Evolutionary conservation across 1,140 invertebrate species (phyloP).

Genomic region (Triops cancriformis): DNA sequence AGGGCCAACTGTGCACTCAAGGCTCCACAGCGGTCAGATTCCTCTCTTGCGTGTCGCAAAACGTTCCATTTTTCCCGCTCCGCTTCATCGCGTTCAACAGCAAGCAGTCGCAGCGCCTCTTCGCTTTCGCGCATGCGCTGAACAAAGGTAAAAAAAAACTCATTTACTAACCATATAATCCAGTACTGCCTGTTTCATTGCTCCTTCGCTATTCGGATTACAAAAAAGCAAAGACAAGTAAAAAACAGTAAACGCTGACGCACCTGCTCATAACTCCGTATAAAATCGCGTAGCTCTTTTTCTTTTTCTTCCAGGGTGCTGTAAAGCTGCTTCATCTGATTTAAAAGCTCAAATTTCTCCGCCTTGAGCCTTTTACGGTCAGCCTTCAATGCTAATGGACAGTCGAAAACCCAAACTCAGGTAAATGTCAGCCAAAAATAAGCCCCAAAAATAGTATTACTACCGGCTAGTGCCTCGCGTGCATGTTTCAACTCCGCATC

Average conservation of each 20-base stretch:
- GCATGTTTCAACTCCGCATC: constrained; percentile 45
- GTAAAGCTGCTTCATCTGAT: constrained; percentile 91
- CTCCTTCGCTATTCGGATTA: not conserved
- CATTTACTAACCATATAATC: not conserved
- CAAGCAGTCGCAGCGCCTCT: constrained; percentile 57
- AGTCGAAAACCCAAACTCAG: constrained; percentile 18
- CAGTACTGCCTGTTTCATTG: not conserved
- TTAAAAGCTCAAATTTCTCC: constrained; percentile 85
- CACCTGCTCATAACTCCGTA: constrained; percentile 87
- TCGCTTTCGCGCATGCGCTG: constrained; percentile 66
- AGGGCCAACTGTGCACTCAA: constrained; percentile 75
- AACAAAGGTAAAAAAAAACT: constrained; percentile 32
- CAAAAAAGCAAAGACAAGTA: not conserved
- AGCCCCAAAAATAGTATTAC: constrained; percentile 24
- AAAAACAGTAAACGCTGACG: constrained; percentile 29
- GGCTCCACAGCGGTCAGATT: constrained; percentile 74
- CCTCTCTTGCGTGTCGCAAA: constrained; percentile 74
- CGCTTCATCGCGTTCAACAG: constrained; percentile 67
- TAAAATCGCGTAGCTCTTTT: constrained; percentile 83
- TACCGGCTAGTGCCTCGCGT: constrained; percentile 50
- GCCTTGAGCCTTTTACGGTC: constrained; percentile 84
- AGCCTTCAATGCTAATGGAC: constrained; percentile 57
- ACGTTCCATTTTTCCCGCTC: constrained; percentile 82
- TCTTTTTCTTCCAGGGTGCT: constrained; percentile 89
- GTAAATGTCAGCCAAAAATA: not conserved